Evolutionary conservation across 2,113 vertebrate species (phyloP).

Genomic region (chimpanzee (Pan troglodytes)): DNA sequence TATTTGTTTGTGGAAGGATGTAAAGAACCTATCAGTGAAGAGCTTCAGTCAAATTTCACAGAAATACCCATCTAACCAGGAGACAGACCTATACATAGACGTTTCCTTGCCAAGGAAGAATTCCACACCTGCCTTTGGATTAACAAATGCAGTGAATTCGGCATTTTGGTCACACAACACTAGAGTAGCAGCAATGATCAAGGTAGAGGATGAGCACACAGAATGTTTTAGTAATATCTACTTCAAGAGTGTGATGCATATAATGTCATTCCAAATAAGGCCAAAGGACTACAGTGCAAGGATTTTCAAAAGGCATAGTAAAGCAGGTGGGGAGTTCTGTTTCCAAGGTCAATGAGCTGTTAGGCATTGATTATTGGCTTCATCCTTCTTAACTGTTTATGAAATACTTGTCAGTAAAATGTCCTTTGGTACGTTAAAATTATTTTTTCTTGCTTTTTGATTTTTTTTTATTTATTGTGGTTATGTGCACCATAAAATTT

Average conservation of each 20-base stretch:
- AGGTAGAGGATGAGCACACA: not conserved
- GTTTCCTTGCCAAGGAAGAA: not conserved
- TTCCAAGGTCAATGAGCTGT: not conserved
- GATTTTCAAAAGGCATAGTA: slow-evolving; percentile 11
- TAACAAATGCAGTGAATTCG: not conserved
- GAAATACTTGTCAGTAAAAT: not conserved
- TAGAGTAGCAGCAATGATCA: not conserved
- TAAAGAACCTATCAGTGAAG: not conserved
- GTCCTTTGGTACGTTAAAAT: not conserved
- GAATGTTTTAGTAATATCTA: slow-evolving; percentile 53
- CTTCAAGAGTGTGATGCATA: not conserved
- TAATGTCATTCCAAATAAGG: not conserved
- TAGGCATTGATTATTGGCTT: not conserved
- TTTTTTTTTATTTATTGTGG: not conserved
- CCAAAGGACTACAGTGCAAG: not conserved
- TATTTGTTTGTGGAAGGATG: not conserved
- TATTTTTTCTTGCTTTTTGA: not conserved
- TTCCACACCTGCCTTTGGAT: not conserved
- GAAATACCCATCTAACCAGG: not conserved
- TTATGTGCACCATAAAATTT: not conserved
- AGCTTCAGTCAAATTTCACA: not conserved
- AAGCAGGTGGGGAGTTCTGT: not conserved
- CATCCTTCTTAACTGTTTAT: not conserved
- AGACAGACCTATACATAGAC: not conserved
- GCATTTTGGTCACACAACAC: not conserved